Conservation (phyloP, 2,888 invertebrate species). For the Harpagoxenus sublaevis region DNA sequence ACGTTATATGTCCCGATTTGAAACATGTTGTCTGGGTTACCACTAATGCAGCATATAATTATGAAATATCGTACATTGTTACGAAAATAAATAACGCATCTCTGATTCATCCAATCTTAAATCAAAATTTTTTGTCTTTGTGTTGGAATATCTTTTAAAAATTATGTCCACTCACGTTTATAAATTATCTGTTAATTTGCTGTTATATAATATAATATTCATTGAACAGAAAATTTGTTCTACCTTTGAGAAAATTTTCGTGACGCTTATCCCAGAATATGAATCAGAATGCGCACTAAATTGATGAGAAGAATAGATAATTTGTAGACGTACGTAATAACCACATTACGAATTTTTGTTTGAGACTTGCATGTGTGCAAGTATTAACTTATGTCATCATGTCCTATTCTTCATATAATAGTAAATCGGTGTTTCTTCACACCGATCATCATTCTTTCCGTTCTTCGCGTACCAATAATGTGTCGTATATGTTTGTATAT, state of each 20-base stretch:
- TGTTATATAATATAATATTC: not conserved
- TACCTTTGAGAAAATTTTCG: not conserved
- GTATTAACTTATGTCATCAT: not conserved
- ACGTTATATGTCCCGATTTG: not conserved
- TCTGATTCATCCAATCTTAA: not conserved
- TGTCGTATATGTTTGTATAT: not conserved
- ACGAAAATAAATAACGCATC: not conserved
- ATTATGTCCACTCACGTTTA: not conserved
- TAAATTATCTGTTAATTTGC: not conserved
- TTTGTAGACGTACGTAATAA: not conserved
- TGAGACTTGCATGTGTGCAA: not conserved
- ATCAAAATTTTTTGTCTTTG: not conserved
- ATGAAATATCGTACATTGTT: not conserved
- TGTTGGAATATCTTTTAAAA: not conserved
- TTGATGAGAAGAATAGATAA: not conserved
- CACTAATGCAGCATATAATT: not conserved
- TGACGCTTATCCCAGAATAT: not conserved
- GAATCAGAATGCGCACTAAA: not conserved
- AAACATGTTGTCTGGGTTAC: not conserved
- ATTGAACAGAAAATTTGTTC: not conserved
- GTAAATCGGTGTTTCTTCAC: not conserved
- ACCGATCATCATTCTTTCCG: not conserved
- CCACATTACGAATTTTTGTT: not conserved
- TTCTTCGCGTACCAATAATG: not conserved
- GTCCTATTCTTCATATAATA: slow-evolving; percentile 12